A percentile compares a stretch with the other conserved stretches of the same genome.
Evolutionary conservation across 2,888 invertebrate genomes (phyloP).

Genomic region (Slavum lentiscoides): DNA sequence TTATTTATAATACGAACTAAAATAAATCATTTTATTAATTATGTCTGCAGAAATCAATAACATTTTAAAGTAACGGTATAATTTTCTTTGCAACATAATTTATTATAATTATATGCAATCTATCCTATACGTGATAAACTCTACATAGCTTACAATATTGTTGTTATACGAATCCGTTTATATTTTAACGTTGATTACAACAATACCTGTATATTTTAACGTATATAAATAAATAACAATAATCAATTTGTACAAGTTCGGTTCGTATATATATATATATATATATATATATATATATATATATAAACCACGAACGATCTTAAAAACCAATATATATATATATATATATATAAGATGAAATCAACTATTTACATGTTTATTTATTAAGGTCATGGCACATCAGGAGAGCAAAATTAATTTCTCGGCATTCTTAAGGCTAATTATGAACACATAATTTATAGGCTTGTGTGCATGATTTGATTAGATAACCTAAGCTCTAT

Average conservation of each 20-base stretch:
- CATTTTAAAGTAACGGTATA: not conserved
- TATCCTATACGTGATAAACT: not conserved
- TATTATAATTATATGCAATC: not conserved
- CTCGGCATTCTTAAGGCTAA: constrained; percentile 12
- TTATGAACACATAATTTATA: constrained; percentile 16
- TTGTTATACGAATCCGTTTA: not conserved
- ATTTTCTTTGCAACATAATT: not conserved
- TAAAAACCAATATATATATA: not conserved
- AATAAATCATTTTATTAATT: not conserved
- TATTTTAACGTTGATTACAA: not conserved
- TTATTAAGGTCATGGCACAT: constrained; percentile 7
- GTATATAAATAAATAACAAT: constrained; percentile 3
- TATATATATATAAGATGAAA: not conserved
- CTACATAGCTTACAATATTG: not conserved
- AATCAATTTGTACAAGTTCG: not conserved
- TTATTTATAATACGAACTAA: not conserved
- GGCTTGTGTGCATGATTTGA: constrained; percentile 9
- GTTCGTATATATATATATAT: not conserved
- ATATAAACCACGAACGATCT: not conserved
- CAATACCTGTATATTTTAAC: not conserved
- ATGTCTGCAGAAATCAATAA: not conserved
- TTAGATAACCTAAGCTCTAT: constrained; percentile 36
- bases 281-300: not conserved
- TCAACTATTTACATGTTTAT: not conserved
- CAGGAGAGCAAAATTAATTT: constrained; percentile 21